Conservation (phyloP, 2,888 invertebrate genomes). For the Microdon myrmicae region DNA sequence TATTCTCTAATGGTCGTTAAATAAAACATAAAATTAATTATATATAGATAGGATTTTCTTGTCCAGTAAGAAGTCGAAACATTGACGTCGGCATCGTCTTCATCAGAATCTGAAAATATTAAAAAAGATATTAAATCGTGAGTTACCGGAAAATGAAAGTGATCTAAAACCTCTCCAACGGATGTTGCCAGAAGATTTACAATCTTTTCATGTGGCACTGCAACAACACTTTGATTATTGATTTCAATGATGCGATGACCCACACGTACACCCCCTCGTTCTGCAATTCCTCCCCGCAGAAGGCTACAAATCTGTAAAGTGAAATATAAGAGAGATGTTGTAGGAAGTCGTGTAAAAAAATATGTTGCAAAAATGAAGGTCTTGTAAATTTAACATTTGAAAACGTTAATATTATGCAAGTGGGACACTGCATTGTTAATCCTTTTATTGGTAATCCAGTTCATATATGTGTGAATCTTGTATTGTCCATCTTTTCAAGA, state of each 20-base stretch:
- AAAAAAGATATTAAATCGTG: conserved; percentile 16
- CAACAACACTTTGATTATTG: conserved; percentile 99
- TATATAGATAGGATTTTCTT: conserved; percentile 99
- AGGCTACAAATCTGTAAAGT: conserved; percentile 91
- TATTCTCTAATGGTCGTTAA: conserved; percentile 13
- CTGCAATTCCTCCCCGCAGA: conserved; percentile 97
- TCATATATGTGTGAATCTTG: too few relatives aligned
- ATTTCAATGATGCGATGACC: conserved; percentile 99
- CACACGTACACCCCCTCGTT: conserved; percentile 97
- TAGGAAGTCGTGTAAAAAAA: conserved; percentile 1
- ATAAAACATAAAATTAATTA: conserved; percentile 68
- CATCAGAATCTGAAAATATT: conserved; percentile 89
- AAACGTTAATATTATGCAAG: too few relatives aligned
- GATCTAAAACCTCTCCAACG: conserved; percentile 87
- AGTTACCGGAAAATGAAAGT: not conserved
- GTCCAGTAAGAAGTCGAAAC: conserved; percentile 98
- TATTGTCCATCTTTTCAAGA: too few relatives aligned
- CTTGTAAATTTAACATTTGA: too few relatives aligned
- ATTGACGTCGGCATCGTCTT: conserved; percentile 99
- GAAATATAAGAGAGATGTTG: conserved; percentile 20
- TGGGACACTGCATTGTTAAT: too few relatives aligned
- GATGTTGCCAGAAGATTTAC: conserved; percentile 98
- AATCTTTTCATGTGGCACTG: conserved; percentile 99
- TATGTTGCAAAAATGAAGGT: too few relatives aligned
- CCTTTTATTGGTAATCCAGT: too few relatives aligned